Conservation (phyloP, 2,113 vertebrate genomes). For the Eurypyga helias region DNA sequence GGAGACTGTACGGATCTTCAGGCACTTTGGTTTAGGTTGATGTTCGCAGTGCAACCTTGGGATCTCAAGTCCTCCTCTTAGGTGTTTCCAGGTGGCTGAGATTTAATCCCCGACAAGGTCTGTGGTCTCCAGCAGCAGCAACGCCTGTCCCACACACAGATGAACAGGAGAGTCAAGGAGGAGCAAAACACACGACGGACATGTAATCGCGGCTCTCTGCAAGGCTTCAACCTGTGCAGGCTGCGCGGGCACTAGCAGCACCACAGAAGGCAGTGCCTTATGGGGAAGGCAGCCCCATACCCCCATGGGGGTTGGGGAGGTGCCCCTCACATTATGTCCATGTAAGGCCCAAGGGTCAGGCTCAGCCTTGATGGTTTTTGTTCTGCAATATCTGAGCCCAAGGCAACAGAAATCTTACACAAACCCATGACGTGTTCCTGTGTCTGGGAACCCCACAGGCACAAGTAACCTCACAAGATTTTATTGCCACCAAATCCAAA, state of each 20-base stretch:
- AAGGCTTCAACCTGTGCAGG: background rate
- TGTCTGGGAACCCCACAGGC: background rate
- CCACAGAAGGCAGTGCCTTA: background rate
- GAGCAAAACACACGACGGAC: background rate
- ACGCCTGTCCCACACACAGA: conserved; percentile 46
- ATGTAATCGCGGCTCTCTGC: background rate
- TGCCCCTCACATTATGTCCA: fast-evolving
- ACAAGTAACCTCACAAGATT: background rate
- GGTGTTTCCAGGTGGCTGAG: conserved; percentile 53
- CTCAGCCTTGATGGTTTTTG: background rate
- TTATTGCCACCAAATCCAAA: background rate
- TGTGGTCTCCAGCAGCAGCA: conserved; percentile 56
- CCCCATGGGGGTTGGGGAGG: background rate
- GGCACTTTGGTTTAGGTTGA: conserved; percentile 48
- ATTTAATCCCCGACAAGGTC: conserved; percentile 49
- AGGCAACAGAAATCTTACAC: background rate
- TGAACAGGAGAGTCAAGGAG: background rate
- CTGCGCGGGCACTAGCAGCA: background rate
- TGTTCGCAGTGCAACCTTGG: conserved; percentile 48
- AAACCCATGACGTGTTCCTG: background rate
- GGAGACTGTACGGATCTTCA: conserved; percentile 43
- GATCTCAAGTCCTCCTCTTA: conserved; percentile 61
- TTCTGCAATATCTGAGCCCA: background rate
- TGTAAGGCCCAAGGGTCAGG: background rate
- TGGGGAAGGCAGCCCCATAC: fast-evolving